phyloP scores from a whole-genome alignment of 2,888 invertebrate species.

The Peribatodes rhomboidaria region DNA sequence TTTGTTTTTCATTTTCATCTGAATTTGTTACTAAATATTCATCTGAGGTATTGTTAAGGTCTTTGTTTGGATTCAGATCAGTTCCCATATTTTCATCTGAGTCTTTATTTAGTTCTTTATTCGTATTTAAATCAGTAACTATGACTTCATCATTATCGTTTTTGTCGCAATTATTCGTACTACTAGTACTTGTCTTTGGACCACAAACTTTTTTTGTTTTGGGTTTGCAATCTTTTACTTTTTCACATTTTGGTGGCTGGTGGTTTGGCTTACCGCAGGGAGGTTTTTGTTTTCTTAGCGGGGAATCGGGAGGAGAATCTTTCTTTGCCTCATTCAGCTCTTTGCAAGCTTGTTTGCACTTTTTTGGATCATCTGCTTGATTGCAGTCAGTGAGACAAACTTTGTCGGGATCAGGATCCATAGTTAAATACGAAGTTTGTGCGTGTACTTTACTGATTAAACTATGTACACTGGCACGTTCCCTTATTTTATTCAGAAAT shows the following conservation, averaged over 20 bases:
- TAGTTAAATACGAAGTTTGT: constrained; percentile 31
- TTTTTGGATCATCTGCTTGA: constrained; percentile 13
- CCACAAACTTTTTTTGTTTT: constrained; percentile 21
- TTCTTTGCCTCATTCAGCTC: constrained; percentile 14
- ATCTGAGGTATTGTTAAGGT: neutral
- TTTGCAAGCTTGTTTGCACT: constrained; percentile 16
- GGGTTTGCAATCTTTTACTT: constrained; percentile 17
- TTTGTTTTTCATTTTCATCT: neutral
- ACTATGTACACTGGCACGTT: constrained; percentile 20
- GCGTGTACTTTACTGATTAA: constrained; percentile 36
- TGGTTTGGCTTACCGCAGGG: constrained; percentile 16
- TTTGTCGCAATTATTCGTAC: constrained; percentile 9
- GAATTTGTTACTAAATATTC: neutral
- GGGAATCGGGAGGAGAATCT: neutral
- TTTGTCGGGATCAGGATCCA: constrained; percentile 18
- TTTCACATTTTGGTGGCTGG: constrained; percentile 16
- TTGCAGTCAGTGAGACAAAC: constrained; percentile 2
- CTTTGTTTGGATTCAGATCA: neutral
- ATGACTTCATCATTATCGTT: neutral
- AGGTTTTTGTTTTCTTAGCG: constrained; percentile 5
- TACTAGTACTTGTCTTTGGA: constrained; percentile 2
- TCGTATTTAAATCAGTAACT: constrained; percentile 2
- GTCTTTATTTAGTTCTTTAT: neutral
- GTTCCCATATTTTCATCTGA: neutral
- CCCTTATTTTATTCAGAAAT: constrained; percentile 24